Conservation (phyloP, 1,140 invertebrate species). For the Tetragonula clypearis region DNA sequence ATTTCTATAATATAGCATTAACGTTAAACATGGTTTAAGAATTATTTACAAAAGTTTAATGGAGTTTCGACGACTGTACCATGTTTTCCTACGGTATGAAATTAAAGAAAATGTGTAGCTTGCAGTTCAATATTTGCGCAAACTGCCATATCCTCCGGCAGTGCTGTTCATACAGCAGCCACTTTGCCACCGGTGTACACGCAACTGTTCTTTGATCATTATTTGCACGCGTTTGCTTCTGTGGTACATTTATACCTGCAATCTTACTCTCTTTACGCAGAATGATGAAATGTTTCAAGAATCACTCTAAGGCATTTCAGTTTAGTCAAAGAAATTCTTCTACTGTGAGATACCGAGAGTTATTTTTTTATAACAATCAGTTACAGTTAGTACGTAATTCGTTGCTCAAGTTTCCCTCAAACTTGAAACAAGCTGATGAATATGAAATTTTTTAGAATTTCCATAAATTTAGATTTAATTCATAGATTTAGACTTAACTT, state of each 20-base stretch:
- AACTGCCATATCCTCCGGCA: slow-evolving; percentile 2
- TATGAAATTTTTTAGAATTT: not conserved
- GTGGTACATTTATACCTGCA: not conserved
- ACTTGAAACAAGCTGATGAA: not conserved
- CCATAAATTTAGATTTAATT: not conserved
- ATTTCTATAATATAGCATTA: too few species aligned
- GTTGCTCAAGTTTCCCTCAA: not conserved
- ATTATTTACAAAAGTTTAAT: not conserved
- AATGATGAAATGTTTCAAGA: slow-evolving; percentile 7
- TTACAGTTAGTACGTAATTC: not conserved
- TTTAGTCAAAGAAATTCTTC: not conserved
- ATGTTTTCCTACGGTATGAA: not conserved
- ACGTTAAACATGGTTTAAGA: too few species aligned
- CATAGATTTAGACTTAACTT: too few species aligned
- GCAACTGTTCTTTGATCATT: slow-evolving; percentile 25
- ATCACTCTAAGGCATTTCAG: not conserved
- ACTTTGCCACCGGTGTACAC: not conserved
- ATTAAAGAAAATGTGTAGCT: not conserved
- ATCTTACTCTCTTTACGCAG: not conserved
- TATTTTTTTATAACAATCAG: not conserved
- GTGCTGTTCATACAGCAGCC: not conserved
- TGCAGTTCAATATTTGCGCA: not conserved
- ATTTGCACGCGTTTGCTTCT: slow-evolving; percentile 9
- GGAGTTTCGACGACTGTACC: not conserved
- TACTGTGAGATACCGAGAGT: not conserved